These are phyloP conservation scores for Clivina fossor DNA, from an alignment of 2,888 invertebrate species.

Conservation along the genomic window DNA sequence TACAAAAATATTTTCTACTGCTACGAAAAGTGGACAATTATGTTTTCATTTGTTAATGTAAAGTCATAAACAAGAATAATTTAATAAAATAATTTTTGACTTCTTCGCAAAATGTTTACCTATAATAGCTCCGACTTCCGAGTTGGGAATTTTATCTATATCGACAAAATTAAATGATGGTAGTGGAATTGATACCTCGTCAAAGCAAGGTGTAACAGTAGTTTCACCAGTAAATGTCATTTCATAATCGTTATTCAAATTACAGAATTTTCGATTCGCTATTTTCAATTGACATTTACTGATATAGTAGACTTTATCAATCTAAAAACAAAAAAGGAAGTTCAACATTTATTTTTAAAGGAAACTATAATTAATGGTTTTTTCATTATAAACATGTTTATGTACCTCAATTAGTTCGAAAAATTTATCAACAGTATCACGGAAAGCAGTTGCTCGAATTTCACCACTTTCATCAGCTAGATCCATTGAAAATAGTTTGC, in stretches of 20 bases:
- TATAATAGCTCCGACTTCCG: slow-evolving; percentile 67
- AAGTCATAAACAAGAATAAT: too few relatives aligned
- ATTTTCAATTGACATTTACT: slow-evolving; percentile 83
- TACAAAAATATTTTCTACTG: too few relatives aligned
- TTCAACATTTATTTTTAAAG: background rate
- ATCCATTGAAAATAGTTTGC: slow-evolving; percentile 90
- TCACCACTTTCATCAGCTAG: slow-evolving; percentile 93
- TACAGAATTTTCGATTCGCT: slow-evolving; percentile 87
- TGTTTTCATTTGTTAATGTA: too few relatives aligned
- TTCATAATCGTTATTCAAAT: slow-evolving; percentile 92
- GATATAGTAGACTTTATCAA: slow-evolving; percentile 84
- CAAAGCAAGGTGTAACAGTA: slow-evolving; percentile 56
- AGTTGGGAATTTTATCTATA: slow-evolving; percentile 70
- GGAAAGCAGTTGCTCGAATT: slow-evolving; percentile 89
- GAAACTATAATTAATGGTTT: too few relatives aligned
- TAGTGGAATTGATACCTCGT: slow-evolving; percentile 68
- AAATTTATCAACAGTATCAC: slow-evolving; percentile 83
- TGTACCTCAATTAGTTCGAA: slow-evolving; percentile 83
- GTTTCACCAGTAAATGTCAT: slow-evolving; percentile 84
- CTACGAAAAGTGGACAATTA: too few relatives aligned
- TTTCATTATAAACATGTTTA: too few relatives aligned
- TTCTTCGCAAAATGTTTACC: slow-evolving; percentile 58
- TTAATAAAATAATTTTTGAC: background rate
- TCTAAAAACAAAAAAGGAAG: slow-evolving; percentile 52
- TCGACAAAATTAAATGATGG: slow-evolving; percentile 76